Evolutionary conservation across 2,113 vertebrate species (phyloP).

Genomic region (Sciurus niger): DNA sequence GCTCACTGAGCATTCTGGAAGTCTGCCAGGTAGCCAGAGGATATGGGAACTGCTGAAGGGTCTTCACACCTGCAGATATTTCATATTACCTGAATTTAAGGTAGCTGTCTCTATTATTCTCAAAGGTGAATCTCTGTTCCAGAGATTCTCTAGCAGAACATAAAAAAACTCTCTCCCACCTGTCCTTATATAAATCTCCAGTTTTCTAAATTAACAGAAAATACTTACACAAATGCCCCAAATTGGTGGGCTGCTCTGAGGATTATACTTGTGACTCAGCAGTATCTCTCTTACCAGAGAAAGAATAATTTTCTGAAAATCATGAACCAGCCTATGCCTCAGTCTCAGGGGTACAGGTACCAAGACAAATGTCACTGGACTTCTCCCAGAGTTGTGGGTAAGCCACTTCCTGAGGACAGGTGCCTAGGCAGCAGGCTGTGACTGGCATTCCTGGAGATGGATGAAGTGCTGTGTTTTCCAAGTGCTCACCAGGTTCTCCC

Average conservation of each 20-base stretch:
- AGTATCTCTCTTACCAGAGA: constrained; percentile 7
- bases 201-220: not conserved
- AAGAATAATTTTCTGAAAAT: not conserved
- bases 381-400: not conserved
- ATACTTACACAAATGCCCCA: not conserved
- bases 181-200: not conserved
- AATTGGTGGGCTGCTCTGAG: not conserved
- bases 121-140: not conserved
- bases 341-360: not conserved
- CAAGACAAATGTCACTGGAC: not conserved
- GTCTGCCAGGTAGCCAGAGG: not conserved
- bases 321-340: not conserved
- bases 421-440: not conserved
- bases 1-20: not conserved
- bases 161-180: not conserved
- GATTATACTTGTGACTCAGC: constrained; percentile 15
- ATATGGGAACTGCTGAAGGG: not conserved
- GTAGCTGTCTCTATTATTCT: not conserved
- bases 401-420: not conserved
- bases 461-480: not conserved
- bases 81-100: not conserved
- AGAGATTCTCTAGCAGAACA: not conserved
- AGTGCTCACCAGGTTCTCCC: not conserved
- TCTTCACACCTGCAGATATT: not conserved
- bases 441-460: not conserved